Conservation (phyloP, 2,113 vertebrate species). For the Chloroceryle aenea region DNA sequence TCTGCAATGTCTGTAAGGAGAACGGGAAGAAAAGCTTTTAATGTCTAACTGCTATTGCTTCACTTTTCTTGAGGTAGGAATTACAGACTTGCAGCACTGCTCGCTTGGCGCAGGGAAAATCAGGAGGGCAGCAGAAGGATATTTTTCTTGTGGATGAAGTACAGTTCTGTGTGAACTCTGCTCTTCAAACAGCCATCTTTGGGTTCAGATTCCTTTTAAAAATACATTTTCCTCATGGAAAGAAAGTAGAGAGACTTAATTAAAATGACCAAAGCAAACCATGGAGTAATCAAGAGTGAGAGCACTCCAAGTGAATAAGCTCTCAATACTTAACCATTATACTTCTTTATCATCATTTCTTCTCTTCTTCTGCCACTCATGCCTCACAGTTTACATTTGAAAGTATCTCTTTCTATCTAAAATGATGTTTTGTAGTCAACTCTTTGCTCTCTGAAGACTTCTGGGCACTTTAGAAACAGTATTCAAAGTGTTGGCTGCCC, state of each 20-base stretch:
- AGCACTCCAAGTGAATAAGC: neutral
- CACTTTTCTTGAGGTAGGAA: neutral
- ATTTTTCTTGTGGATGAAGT: rapidly evolving
- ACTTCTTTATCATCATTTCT: neutral
- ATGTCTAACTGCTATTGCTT: neutral
- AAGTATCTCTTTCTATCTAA: neutral
- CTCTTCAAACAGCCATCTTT: neutral
- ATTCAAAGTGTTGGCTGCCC: neutral
- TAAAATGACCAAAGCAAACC: neutral
- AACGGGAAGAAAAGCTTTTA: neutral
- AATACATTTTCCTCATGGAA: neutral
- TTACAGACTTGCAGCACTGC: neutral
- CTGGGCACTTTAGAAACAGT: neutral
- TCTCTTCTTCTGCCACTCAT: neutral
- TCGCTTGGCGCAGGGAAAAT: neutral
- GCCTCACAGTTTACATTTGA: neutral
- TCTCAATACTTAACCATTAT: neutral
- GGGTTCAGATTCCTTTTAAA: neutral
- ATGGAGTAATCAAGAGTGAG: neutral
- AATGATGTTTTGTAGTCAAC: neutral
- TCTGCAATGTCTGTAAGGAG: neutral
- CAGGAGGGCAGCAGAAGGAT: neutral
- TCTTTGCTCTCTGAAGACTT: neutral
- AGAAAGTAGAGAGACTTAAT: neutral
- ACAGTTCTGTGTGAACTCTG: neutral